These are phyloP conservation scores for Pelochelys cantorii DNA, from an alignment of 2,797 vertebrate species.

Conservation along the genomic window DNA sequence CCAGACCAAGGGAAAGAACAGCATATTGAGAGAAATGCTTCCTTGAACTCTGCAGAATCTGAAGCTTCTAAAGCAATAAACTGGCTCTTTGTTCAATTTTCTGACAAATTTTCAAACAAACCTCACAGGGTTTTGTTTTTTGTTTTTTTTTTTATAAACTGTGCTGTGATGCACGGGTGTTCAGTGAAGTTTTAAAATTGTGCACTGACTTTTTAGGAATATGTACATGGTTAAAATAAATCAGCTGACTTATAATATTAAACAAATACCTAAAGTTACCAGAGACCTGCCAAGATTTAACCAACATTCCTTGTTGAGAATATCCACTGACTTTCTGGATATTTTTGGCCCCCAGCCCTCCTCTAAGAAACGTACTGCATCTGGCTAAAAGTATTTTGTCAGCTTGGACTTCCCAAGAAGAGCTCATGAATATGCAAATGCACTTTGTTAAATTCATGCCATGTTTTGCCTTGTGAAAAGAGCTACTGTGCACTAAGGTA, in stretches of 20 bases:
- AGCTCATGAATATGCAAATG: conserved; percentile 15
- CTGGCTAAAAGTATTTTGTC: not conserved
- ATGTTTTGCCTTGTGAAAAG: conserved; percentile 6
- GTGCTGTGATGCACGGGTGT: not conserved
- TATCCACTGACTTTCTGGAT: not conserved
- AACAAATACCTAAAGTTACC: accelerated
- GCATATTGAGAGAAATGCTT: not conserved
- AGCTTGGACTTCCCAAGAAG: not conserved
- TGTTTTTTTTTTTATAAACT: too few relatives aligned
- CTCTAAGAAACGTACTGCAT: not conserved
- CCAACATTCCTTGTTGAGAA: not conserved
- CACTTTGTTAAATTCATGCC: not conserved
- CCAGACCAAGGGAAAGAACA: not conserved
- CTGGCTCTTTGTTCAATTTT: not conserved
- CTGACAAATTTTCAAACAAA: not conserved
- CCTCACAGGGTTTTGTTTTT: not conserved
- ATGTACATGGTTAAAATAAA: not conserved
- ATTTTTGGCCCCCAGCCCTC: not conserved
- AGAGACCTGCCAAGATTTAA: accelerated
- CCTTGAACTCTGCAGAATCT: not conserved
- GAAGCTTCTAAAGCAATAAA: not conserved
- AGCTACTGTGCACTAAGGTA: not conserved
- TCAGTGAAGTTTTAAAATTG: not conserved
- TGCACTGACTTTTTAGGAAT: not conserved
- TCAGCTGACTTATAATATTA: not conserved